Percentiles rank a stretch among this genome's conserved stretches.
These are phyloP conservation scores for Pangasius macronema DNA, from an alignment of 2,797 vertebrate genomes.

Conservation along the genomic window DNA sequence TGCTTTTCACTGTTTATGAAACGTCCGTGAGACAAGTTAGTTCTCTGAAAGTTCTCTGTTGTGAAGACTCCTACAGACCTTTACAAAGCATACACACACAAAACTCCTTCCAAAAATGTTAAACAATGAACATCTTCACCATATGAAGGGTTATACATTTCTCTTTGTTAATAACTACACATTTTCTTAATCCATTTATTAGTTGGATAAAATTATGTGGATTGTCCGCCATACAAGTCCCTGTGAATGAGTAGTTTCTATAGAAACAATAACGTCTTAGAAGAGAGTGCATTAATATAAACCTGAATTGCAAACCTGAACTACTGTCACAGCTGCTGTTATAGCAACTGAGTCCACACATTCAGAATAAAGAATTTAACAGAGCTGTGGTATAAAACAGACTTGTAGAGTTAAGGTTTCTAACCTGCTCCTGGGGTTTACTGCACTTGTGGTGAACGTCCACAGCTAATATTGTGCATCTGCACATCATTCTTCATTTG, in stretches of 20 bases:
- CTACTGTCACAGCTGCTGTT: neutral
- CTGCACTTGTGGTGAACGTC: neutral
- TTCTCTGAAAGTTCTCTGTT: too few species aligned
- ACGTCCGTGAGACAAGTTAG: neutral
- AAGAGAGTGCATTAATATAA: neutral
- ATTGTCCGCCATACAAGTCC: neutral
- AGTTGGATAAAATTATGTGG: neutral
- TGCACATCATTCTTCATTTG: constrained; percentile 9
- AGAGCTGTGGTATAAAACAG: neutral
- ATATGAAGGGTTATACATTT: neutral
- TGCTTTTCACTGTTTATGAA: neutral
- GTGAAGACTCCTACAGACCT: neutral
- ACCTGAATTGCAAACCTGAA: neutral
- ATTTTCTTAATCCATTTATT: neutral
- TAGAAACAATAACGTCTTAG: neutral
- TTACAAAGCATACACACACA: neutral
- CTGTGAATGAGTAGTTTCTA: neutral
- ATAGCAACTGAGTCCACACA: neutral
- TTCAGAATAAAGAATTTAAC: neutral
- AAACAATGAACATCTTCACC: neutral
- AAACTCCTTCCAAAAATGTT: neutral
- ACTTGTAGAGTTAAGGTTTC: neutral
- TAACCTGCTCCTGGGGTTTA: neutral
- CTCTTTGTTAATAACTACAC: neutral
- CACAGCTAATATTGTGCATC: neutral